Base-by-base conservation (phyloP, 2,113 vertebrate genomes). In the Poecile atricapillus region DNA sequence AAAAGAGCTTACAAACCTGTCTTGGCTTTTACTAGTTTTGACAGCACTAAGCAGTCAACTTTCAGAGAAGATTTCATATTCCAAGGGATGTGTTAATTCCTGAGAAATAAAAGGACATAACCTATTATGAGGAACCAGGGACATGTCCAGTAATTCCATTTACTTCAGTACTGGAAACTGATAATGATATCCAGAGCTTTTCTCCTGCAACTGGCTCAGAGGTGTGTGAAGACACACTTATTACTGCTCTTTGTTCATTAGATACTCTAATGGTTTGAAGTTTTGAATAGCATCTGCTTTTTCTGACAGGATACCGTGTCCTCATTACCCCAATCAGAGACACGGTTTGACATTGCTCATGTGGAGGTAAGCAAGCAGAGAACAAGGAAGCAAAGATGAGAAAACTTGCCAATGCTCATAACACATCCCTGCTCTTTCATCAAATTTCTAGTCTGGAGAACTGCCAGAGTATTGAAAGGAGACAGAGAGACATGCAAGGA, bases 351-450 rank as follows among this genome's bases (percentile, higher is more conserved):
- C 37, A 4, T 22, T 12, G 43, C 59, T 89, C 31, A 3, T 4
- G 7, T 43, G 67, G 79, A 53, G 49, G n/a, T 80, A 59, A 91
- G 63, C 13, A 67, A 47, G 78, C 50, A 84, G 65, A 65, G 44
- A 93, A 39, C 60, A 55, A 87, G 58, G 37, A 69, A 46, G 44
- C 20, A 37, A 65, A 91, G 30, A 68, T 39, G 47, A 88, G 64
- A 89, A 95, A 41, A 47, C 23, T 74, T 78, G 65, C 52, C 81
- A 76, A 15, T n/a, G 50, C 23, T 86, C 11, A 1, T 83, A 89
- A 74, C 74, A 56, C 91, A 41, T 37, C 50, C 64, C 67, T 81
- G 31, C 47, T 90, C 59, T 93, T 94, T 62, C 81, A 78, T 87
- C 59, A 92, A 5, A 65, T 71, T 56, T 68, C 44, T 83, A 27